These are phyloP conservation scores for Ispidina lecontei DNA, from an alignment of 2,797 vertebrate genomes.

Conservation along the genomic window DNA sequence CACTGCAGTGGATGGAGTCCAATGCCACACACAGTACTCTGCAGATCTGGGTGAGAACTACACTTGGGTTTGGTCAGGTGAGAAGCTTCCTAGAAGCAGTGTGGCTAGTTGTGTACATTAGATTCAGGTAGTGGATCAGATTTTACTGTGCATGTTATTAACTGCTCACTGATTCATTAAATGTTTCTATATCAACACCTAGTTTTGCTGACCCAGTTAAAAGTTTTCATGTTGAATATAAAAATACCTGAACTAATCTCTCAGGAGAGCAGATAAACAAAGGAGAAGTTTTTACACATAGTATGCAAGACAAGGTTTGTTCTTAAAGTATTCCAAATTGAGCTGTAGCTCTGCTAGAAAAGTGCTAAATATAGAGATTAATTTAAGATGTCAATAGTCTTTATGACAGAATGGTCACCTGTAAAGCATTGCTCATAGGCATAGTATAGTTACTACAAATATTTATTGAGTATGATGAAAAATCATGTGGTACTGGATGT, in stretches of 20 bases:
- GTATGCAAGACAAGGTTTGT: neutral
- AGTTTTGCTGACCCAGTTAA: neutral
- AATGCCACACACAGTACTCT: neutral
- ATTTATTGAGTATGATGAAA: neutral
- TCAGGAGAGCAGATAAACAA: neutral
- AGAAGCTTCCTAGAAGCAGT: neutral
- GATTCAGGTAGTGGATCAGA: neutral
- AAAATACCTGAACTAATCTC: neutral
- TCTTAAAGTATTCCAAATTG: neutral
- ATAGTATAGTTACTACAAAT: neutral
- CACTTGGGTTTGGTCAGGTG: neutral
- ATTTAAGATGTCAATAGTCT: neutral
- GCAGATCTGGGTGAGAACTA: neutral
- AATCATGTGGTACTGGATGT: neutral
- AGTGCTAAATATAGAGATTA: neutral
- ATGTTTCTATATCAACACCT: neutral
- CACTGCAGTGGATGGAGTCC: neutral
- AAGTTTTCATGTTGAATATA: neutral
- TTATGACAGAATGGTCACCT: neutral
- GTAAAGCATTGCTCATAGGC: neutral
- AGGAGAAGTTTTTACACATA: neutral
- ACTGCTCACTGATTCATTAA: neutral
- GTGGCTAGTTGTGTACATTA: neutral
- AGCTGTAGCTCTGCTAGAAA: constrained; percentile 11
- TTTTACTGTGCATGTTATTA: neutral